Evolutionary conservation across 2,113 vertebrate genomes (phyloP).

Genomic region (Entosphenus tridentatus): DNA sequence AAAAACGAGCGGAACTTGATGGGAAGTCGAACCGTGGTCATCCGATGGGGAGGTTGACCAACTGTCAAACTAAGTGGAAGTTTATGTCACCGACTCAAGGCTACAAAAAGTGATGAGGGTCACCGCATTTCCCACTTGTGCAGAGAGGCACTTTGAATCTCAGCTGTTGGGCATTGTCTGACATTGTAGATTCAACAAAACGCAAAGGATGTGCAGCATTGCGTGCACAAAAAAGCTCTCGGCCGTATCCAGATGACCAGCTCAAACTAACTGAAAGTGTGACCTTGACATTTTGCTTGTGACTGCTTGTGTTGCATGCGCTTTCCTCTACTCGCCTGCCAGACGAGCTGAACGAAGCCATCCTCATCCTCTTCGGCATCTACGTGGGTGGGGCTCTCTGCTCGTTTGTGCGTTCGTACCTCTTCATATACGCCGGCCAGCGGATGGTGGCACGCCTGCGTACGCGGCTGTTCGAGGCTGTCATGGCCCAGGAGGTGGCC

Average conservation of each 20-base stretch:
- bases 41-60: neutral
- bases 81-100: too few species aligned
- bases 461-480: constrained; percentile 6
- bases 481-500: constrained; percentile 8
- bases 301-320: neutral
- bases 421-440: constrained; percentile 7
- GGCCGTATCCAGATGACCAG: neutral
- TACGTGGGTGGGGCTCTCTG: constrained; percentile 9
- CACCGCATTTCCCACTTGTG: too few species aligned
- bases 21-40: neutral
- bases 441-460: constrained; percentile 9
- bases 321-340: constrained; percentile 2
- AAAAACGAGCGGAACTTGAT: constrained; percentile 7
- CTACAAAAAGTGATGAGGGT: too few species aligned
- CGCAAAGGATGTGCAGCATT: constrained; percentile 2
- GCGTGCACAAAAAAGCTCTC: too few species aligned
- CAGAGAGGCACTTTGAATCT: too few species aligned
- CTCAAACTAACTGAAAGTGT: neutral
- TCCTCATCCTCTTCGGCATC: constrained; percentile 9
- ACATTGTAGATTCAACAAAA: neutral
- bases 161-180: neutral
- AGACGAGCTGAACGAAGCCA: constrained; percentile 8
- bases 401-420: constrained; percentile 9
- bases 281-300: neutral
- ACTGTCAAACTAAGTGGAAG: too few species aligned